Evolutionary conservation across 2,113 vertebrate genomes (phyloP).

Genomic region (Alligator sinensis): DNA sequence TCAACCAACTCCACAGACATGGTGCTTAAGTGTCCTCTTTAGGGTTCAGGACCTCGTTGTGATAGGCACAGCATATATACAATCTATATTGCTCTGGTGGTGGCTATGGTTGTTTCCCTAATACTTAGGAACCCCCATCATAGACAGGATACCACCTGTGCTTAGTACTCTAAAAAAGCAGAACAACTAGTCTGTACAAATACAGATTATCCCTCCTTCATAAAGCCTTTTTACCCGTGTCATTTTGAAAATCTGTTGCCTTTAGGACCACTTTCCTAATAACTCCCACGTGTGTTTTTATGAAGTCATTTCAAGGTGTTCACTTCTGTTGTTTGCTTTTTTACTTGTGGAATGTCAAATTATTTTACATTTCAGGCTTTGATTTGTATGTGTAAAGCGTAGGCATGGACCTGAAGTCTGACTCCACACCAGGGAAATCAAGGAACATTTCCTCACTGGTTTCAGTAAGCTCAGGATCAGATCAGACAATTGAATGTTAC

Average conservation of each 20-base stretch:
- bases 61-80: not conserved
- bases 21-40: not conserved
- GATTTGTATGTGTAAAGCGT: not conserved
- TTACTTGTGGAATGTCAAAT: not conserved
- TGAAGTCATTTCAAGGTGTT: not conserved
- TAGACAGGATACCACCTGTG: not conserved
- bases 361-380: not conserved
- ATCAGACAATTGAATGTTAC: not conserved
- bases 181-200: not conserved
- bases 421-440: not conserved
- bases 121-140: not conserved
- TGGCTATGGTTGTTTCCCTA: not conserved
- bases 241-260: not conserved
- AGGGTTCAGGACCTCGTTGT: not conserved
- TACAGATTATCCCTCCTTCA: not conserved
- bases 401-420: not conserved
- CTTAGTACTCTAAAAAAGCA: not conserved
- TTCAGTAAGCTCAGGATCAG: not conserved
- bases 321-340: not conserved
- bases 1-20: no score
- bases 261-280: not conserved
- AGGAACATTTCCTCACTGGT: not conserved
- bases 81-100: not conserved
- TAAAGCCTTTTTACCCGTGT: accelerated
- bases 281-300: not conserved